Base-by-base conservation (phyloP, 2,888 invertebrate species). In the Lasioglossum lativentre region DNA sequence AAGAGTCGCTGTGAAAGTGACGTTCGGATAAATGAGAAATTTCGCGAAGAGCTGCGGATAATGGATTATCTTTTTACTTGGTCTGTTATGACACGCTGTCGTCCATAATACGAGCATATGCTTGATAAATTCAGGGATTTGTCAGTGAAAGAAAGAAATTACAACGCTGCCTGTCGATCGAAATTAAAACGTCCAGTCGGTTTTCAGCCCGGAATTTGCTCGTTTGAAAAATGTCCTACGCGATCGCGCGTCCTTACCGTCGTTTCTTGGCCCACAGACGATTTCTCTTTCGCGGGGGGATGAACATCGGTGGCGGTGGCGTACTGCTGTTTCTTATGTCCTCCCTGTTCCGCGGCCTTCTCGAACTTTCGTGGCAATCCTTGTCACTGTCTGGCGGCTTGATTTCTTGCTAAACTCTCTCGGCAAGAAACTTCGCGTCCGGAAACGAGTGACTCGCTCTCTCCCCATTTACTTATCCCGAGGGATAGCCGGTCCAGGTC, bases 381-480 rank as follows among this genome's bases (percentile, higher is more conserved):
- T 89, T 88, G 91, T 91, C 90, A 89, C 88, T 92, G 92, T 92
- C 92, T 90, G 88, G 82, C 83, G 85, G 89, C 91, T 92, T 91
- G 92, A 91, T 92, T 92, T 92, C 92, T 92, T 92, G 91, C 92
- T 88, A 89, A 91, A 90, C 88, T 90, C 87, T 81, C 75, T 71
- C 80, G 68, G 91, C 91, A 92, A 92, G 91, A 91, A 92, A 90
- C 88, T 88, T 88, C 85, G 80, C 85, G 83, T 86, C 87, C 86
- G 80, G 85, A 86, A 90, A 90, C 83, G 88, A 91, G 85, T 82
- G 86, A 89, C 88, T 87, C 87, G 85, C 85, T 85, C 88, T 78
- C 77, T 86, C 83, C 83, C 88, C 85, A 90, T 90, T 89, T 90
- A 90, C 88, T 90, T 89, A 90, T 90, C 90, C 88, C 86, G 12